Evolutionary conservation across 2,888 invertebrate species (phyloP).

Genomic region (Mythimna loreyi): DNA sequence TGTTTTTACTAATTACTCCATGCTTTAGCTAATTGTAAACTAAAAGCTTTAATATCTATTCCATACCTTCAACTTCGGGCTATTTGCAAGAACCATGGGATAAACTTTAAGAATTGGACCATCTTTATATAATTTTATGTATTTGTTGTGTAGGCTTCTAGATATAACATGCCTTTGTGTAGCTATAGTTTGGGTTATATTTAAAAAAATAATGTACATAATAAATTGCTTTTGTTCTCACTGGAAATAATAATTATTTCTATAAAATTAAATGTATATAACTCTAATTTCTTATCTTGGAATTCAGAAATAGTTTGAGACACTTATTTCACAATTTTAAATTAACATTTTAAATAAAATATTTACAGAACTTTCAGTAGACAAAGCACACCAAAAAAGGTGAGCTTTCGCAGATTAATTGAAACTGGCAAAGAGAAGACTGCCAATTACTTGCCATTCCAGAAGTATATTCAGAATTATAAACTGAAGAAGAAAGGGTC

Average conservation of each 20-base stretch:
- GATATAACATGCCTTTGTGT: constrained; percentile 15
- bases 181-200: constrained; percentile 15
- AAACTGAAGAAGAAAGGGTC: constrained; percentile 82
- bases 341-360: not conserved
- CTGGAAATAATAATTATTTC: constrained; percentile 1
- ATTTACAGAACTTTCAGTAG: constrained; percentile 80
- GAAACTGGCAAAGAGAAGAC: constrained; percentile 87
- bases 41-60: constrained; percentile 46
- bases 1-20: constrained; percentile 59
- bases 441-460: constrained; percentile 93
- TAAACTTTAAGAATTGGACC: not conserved
- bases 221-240: not conserved
- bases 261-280: constrained; percentile 22
- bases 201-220: not conserved
- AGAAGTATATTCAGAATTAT: constrained; percentile 85
- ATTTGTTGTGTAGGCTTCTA: constrained; percentile 14
- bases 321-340: not conserved
- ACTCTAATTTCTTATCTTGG: not conserved
- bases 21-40: constrained; percentile 62
- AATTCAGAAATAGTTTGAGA: not conserved
- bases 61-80: not conserved
- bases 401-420: constrained; percentile 85
- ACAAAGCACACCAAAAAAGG: constrained; percentile 87
- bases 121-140: not conserved
- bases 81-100: not conserved